phyloP scores from a whole-genome alignment of 2,113 vertebrate species.

The Leucopsar rothschildi region DNA sequence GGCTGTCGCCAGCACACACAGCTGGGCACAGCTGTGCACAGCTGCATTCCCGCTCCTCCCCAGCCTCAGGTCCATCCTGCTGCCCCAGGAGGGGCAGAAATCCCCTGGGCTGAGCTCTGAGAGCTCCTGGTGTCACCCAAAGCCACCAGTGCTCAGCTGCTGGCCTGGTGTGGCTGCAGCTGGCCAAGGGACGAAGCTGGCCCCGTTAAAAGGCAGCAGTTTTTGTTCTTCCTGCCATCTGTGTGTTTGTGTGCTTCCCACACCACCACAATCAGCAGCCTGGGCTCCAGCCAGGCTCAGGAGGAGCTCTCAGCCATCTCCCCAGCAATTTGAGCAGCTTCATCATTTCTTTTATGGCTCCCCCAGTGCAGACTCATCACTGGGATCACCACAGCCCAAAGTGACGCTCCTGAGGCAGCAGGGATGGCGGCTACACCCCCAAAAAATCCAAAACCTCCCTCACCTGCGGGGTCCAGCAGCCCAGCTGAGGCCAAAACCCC shows the following conservation, averaged over 20 bases:
- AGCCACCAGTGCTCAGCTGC: neutral
- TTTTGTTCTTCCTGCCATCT: slow-evolving; percentile 22
- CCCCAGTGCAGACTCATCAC: neutral
- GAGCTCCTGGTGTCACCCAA: neutral
- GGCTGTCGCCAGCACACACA: neutral
- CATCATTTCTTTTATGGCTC: neutral
- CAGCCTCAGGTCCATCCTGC: rapidly evolving
- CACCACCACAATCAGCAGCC: neutral
- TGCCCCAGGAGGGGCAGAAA: neutral
- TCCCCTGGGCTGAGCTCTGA: neutral
- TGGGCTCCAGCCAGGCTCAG: slow-evolving; percentile 34
- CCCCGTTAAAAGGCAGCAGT: neutral
- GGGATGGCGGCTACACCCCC: too few species aligned
- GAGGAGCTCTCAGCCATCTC: neutral
- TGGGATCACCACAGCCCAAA: neutral
- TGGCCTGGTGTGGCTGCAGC: neutral
- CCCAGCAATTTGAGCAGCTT: neutral
- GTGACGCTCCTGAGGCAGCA: rapidly evolving
- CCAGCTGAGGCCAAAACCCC: neutral
- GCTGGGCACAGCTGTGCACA: neutral
- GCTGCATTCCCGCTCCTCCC: rapidly evolving
- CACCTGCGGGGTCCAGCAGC: neutral
- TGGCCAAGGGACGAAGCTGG: neutral
- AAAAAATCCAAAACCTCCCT: neutral
- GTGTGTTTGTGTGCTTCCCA: slow-evolving; percentile 12